Base-by-base conservation (phyloP, 1,140 invertebrate species). In the Rhopalosiphum padi region DNA sequence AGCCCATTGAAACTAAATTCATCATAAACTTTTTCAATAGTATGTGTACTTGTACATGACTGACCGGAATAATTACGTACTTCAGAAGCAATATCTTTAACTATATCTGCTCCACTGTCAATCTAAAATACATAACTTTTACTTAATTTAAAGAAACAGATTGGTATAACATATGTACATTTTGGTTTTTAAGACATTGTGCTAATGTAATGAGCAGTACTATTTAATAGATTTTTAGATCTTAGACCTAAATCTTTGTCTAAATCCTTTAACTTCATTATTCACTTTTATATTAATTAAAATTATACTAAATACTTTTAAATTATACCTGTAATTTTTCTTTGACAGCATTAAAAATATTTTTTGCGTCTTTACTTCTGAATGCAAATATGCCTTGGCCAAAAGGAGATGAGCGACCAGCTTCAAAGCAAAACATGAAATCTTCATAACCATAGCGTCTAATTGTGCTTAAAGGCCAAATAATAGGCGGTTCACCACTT, bases 341-440 rank as follows among this genome's bases (percentile, higher is more conserved):
- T 95, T 99, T 98, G 55, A 99, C 96, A 94, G 97, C 96, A 94
- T 98, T 97, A 95, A 99, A 99, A n/a, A 99, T 96, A 93, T 97
- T 96, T 94, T 99, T 98, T 48, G 99, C 99, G 95, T 97, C 96
- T 88, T 97, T 96, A 95, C 98, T 99, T 94, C 97, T 97, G 95
- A 99, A 99, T 21, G 98, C 98, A 96, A 99, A 99, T 94, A 99
- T 98, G 22, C 99, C 99, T 94, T 97, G 96, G 94, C 98, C 99
- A 1, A 98, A 99, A 68, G 97, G 97, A 95, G 98, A 99, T 88
- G 99, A 96, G 94, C 99, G 96, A 0, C 99, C 99, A 94, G 98
- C 98, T 96, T 99, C 99, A 95, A 99, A 99, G 94, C 98, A 99
- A 95, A 99, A 99, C 93, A 97, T 95, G 97, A 96, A 94, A 95